phyloP scores from a whole-genome alignment of 2,888 invertebrate genomes.

The Lomographa bimaculata region DNA sequence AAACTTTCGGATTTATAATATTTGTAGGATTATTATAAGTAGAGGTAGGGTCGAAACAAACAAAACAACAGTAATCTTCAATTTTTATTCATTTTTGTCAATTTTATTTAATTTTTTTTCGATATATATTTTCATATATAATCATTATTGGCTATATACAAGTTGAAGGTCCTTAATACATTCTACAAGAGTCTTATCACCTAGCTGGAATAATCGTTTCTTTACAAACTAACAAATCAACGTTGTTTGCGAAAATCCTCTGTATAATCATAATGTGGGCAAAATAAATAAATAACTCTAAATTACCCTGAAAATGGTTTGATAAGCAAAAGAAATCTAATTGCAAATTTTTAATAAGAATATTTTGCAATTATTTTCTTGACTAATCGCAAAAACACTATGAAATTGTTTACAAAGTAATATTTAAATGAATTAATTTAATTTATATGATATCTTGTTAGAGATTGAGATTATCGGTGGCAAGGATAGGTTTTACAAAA shows the following conservation, averaged over 20 bases:
- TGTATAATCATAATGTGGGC: conserved; percentile 2
- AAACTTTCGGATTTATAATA: too few species aligned
- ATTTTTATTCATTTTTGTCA: conserved; percentile 46
- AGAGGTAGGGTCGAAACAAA: conserved; percentile 24
- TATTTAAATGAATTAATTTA: neutral
- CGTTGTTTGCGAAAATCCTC: conserved; percentile 10
- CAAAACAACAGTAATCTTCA: conserved; percentile 41
- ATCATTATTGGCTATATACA: conserved; percentile 77
- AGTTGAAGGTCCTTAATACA: conserved; percentile 69
- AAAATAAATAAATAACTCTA: conserved; percentile 28
- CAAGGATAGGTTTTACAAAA: conserved; percentile 4
- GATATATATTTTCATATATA: conserved; percentile 71
- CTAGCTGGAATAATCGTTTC: conserved; percentile 75
- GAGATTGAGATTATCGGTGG: conserved; percentile 2
- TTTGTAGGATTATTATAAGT: too few species aligned
- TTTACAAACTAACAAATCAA: conserved; percentile 43
- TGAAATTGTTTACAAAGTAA: neutral
- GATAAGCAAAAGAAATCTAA: conserved; percentile 30
- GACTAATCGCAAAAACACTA: neutral
- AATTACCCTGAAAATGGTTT: conserved; percentile 32
- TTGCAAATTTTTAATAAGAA: conserved; percentile 40
- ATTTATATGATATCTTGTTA: neutral
- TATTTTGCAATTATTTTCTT: conserved; percentile 34
- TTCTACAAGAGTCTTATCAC: conserved; percentile 74
- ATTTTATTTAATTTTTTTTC: conserved; percentile 67